Percentiles rank a stretch among this genome's conserved stretches.
Evolutionary conservation across 2,888 invertebrate genomes (phyloP).

Genomic region (Drosophila antonietae): DNA sequence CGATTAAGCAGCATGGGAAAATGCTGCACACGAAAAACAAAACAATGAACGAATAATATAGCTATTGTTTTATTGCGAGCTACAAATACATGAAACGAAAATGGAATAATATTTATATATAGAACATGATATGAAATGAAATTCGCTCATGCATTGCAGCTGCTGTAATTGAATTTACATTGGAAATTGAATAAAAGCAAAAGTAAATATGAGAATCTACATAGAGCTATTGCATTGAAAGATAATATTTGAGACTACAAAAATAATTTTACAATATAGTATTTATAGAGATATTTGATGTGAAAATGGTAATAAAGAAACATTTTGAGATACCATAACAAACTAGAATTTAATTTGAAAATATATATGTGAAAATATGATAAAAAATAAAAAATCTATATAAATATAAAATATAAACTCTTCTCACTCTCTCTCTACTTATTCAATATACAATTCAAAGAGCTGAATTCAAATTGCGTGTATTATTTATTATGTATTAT

Average conservation of each 20-base stretch:
- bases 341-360: no score
- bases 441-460: no score
- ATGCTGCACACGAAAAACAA: constrained; percentile 18
- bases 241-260: not conserved
- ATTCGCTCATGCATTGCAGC: not conserved
- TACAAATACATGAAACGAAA: not conserved
- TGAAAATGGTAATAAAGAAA: not conserved
- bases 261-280: not conserved
- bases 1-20: constrained; percentile 30
- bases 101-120: not conserved
- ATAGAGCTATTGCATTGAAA: not conserved
- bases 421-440: no score
- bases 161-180: not conserved
- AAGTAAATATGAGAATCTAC: not conserved
- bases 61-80: not conserved
- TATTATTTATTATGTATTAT: no score
- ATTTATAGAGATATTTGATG: not conserved
- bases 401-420: no score
- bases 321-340: no score
- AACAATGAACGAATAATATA: not conserved
- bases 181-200: not conserved
- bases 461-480: no score
- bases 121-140: not conserved
- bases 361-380: no score
- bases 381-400: no score